Conservation (phyloP, 2,113 vertebrate genomes). For the Phaethon lepturus region DNA sequence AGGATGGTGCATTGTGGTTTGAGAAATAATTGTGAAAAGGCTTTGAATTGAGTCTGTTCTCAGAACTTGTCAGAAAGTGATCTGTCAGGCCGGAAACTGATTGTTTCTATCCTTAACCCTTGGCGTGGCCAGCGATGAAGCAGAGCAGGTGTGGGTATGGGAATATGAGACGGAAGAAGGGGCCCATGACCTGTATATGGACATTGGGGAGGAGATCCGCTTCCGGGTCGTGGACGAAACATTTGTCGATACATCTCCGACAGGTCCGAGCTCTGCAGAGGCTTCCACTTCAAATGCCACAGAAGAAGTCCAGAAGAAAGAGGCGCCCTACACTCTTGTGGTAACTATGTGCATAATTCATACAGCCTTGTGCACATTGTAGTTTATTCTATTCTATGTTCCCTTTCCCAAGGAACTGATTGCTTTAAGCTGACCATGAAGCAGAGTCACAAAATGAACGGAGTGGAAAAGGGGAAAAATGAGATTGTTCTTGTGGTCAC, state of each 20-base stretch:
- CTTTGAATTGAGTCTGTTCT: background rate
- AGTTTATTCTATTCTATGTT: background rate
- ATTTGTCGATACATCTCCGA: conserved; percentile 93
- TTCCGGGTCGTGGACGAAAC: conserved; percentile 93
- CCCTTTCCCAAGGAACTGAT: background rate
- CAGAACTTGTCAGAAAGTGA: background rate
- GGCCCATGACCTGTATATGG: conserved; percentile 98
- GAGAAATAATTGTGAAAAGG: background rate
- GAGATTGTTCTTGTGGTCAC: background rate
- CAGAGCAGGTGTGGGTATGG: conserved; percentile 98
- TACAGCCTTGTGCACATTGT: background rate
- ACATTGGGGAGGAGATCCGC: conserved; percentile 94
- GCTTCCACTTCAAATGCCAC: conserved; percentile 67
- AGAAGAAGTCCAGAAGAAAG: conserved; percentile 87
- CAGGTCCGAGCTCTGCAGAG: conserved; percentile 83
- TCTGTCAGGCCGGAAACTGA: background rate
- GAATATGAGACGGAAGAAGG: conserved; percentile 98
- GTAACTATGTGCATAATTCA: conserved; percentile 71
- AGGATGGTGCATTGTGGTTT: accelerated
- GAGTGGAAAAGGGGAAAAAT: background rate
- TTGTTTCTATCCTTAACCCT: conserved; percentile 73
- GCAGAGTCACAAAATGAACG: background rate
- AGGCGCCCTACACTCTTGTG: conserved; percentile 91
- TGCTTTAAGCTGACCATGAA: background rate
- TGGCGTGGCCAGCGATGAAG: conserved; percentile 84